Conservation (phyloP, 2,888 invertebrate genomes). For the Dynastes maya region DNA sequence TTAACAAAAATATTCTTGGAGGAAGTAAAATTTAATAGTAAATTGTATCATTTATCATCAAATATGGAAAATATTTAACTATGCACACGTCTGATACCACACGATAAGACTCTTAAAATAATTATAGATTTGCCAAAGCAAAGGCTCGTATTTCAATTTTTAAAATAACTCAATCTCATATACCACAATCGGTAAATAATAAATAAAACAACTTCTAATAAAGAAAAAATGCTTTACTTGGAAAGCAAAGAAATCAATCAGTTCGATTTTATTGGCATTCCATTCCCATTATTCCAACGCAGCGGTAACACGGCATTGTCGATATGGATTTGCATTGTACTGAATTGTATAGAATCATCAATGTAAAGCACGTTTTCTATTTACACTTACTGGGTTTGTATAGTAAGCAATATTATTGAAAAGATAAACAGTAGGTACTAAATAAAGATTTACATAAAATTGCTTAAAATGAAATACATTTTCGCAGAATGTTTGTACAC, state of each 20-base stretch:
- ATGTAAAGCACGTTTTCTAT: not conserved
- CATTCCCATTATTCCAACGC: conserved; percentile 31
- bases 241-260: conserved; percentile 5
- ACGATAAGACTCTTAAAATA: too few species aligned
- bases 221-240: not conserved
- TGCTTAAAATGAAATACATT: too few species aligned
- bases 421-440: not conserved
- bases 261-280: conserved; percentile 27
- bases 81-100: too few species aligned
- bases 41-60: too few species aligned
- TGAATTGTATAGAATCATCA: conserved; percentile 1
- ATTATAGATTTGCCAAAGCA: not conserved
- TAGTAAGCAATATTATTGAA: conserved; percentile 3
- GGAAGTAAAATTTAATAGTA: too few species aligned
- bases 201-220: conserved; percentile 3
- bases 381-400: too few species aligned
- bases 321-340: not conserved
- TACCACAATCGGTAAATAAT: not conserved
- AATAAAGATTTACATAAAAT: conserved; percentile 1
- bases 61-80: too few species aligned
- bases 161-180: not conserved
- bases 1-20: too few species aligned
- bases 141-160: not conserved
- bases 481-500: too few species aligned
- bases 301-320: not conserved